These are phyloP conservation scores for Asteroscopus sphinx DNA, from an alignment of 2,888 invertebrate genomes.

Conservation along the genomic window DNA sequence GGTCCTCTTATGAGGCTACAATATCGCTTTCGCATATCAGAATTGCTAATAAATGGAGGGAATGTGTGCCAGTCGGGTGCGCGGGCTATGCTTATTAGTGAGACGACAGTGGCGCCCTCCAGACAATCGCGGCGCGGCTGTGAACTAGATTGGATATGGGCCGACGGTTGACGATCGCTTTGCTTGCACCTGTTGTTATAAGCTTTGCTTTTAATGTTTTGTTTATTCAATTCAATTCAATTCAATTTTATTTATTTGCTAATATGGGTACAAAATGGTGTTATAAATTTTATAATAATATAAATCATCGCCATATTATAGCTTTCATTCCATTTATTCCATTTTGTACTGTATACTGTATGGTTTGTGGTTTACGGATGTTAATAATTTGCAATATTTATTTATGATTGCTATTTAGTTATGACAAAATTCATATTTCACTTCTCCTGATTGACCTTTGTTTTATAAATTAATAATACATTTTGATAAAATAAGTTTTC, in stretches of 20 bases:
- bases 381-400: slow-evolving; percentile 20
- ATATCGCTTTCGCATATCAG: slow-evolving; percentile 86
- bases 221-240: too few relatives aligned
- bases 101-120: slow-evolving; percentile 70
- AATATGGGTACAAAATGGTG: too few relatives aligned
- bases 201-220: slow-evolving; percentile 23
- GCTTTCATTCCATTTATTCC: too few relatives aligned
- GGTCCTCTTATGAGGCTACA: slow-evolving; percentile 82
- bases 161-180: slow-evolving; percentile 54
- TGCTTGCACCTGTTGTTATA: slow-evolving; percentile 41
- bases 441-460: too few relatives aligned
- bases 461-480: too few relatives aligned
- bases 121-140: slow-evolving; percentile 62
- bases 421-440: too few relatives aligned
- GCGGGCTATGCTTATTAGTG: slow-evolving; percentile 70
- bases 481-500: too few relatives aligned
- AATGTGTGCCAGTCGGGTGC: slow-evolving; percentile 79
- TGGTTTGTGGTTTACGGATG: slow-evolving; percentile 20
- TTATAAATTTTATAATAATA: too few relatives aligned
- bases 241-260: too few relatives aligned
- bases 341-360: slow-evolving; percentile 8
- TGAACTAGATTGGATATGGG: slow-evolving; percentile 54
- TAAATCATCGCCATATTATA: too few relatives aligned
- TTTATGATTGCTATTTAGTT: not conserved
- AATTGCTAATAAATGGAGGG: slow-evolving; percentile 86